phyloP scores from a whole-genome alignment of 2,888 invertebrate genomes.

The Lomographa bimaculata region DNA sequence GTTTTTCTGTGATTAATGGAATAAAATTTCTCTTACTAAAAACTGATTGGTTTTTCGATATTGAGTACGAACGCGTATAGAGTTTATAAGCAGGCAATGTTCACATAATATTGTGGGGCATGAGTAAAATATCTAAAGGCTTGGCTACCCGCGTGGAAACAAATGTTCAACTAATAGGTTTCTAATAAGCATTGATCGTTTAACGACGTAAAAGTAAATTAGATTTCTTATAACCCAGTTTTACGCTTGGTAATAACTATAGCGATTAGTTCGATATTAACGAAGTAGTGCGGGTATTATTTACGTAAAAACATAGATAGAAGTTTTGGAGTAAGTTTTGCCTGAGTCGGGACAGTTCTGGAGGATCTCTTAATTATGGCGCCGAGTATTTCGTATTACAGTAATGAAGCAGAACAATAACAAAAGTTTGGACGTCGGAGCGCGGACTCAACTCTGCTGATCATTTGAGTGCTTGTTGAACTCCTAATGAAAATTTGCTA shows the following conservation, averaged over 20 bases:
- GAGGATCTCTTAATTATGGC: slow-evolving; percentile 79
- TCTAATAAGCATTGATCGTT: slow-evolving; percentile 56
- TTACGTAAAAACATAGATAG: slow-evolving; percentile 70
- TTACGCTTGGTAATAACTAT: slow-evolving; percentile 56
- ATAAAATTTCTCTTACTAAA: slow-evolving; percentile 19
- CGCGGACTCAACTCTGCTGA: slow-evolving; percentile 62
- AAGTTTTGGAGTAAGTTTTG: slow-evolving; percentile 70
- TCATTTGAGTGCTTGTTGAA: slow-evolving; percentile 78
- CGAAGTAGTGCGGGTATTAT: slow-evolving; percentile 62
- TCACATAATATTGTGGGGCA: no score
- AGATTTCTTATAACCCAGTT: slow-evolving; percentile 49
- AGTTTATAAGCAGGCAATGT: slow-evolving; percentile 22
- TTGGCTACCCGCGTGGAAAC: slow-evolving; percentile 27
- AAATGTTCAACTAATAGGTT: slow-evolving; percentile 54
- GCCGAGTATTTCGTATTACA: slow-evolving; percentile 80
- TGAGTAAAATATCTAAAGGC: no score
- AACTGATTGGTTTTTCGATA: slow-evolving; percentile 39
- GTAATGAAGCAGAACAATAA: slow-evolving; percentile 82
- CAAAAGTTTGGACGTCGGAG: slow-evolving; percentile 76
- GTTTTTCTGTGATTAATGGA: slow-evolving; percentile 42
- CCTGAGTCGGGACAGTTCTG: slow-evolving; percentile 70
- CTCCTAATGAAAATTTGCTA: slow-evolving; percentile 78
- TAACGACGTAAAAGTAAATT: slow-evolving; percentile 31
- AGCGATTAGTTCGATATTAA: slow-evolving; percentile 65
- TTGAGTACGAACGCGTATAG: slow-evolving; percentile 23